Conservation (phyloP, 2,113 vertebrate genomes). For the Pygoscelis adeliae region DNA sequence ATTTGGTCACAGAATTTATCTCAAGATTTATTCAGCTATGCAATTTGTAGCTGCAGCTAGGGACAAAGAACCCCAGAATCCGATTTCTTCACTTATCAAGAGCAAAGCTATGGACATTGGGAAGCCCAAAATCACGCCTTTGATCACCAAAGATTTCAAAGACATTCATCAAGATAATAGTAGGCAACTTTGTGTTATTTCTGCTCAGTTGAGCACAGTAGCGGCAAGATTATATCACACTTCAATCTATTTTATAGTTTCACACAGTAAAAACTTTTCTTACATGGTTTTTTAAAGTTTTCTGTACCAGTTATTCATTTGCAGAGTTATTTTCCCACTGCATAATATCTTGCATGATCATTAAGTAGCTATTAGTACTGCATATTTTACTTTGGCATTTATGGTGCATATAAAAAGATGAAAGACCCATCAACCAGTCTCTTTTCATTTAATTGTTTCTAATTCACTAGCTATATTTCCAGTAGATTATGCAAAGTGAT, state of each 20-base stretch:
- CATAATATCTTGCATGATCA: not conserved
- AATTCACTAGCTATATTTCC: not conserved
- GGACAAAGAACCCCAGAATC: not conserved
- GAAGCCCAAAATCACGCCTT: not conserved
- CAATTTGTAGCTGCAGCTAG: not conserved
- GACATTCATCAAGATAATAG: not conserved
- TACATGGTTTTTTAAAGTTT: not conserved
- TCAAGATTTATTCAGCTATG: not conserved
- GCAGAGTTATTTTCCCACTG: not conserved
- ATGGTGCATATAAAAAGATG: not conserved
- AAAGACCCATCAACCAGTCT: not conserved
- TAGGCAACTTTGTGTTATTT: not conserved
- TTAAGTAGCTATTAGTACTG: conserved; percentile 3
- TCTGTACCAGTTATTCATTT: not conserved
- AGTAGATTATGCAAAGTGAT: not conserved
- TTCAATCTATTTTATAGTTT: not conserved
- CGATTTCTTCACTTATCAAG: not conserved
- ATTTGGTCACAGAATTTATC: not conserved
- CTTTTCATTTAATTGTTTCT: conserved; percentile 9
- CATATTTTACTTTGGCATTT: not conserved
- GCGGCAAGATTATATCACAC: not conserved
- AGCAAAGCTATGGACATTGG: not conserved
- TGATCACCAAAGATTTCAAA: not conserved
- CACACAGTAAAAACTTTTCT: not conserved
- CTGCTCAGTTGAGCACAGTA: not conserved